A percentile compares a stretch with the other conserved stretches of the same genome.
These are phyloP conservation scores for Sebastes jordani DNA, from an alignment of 2,797 vertebrate genomes.

Conservation along the genomic window DNA sequence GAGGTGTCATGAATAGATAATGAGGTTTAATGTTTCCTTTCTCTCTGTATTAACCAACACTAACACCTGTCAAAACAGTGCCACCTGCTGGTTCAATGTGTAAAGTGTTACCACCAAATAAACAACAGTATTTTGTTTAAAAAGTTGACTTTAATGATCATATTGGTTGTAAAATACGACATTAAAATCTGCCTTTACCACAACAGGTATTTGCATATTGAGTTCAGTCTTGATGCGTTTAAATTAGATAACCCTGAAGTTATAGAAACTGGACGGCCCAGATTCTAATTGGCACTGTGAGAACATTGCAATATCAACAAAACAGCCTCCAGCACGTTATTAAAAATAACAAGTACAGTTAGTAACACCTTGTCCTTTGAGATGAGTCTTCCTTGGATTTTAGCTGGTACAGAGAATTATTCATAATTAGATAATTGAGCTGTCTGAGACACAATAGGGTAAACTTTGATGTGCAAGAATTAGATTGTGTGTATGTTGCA, in stretches of 20 bases:
- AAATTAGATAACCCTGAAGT: neutral
- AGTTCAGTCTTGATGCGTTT: neutral
- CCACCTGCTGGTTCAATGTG: slow-evolving; percentile 66
- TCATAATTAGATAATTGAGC: neutral
- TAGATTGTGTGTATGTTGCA: neutral
- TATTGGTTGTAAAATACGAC: neutral
- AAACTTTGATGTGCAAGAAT: neutral
- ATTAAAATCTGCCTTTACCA: neutral
- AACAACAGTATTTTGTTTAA: slow-evolving; percentile 31
- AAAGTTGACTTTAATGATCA: slow-evolving; percentile 29
- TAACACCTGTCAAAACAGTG: slow-evolving; percentile 52
- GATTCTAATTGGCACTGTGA: neutral
- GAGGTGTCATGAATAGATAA: neutral
- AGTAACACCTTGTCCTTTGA: neutral
- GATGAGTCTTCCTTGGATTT: neutral
- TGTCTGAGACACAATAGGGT: neutral
- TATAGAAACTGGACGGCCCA: slow-evolving; percentile 10
- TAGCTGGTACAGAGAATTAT: neutral
- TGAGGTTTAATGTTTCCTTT: neutral
- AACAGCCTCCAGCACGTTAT: no score
- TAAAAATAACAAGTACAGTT: neutral
- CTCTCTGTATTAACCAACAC: neutral
- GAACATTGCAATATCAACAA: no score
- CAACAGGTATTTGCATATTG: neutral
- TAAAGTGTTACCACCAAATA: slow-evolving; percentile 38